These are phyloP conservation scores for Platalea minor DNA, from an alignment of 2,797 vertebrate genomes.

Conservation along the genomic window DNA sequence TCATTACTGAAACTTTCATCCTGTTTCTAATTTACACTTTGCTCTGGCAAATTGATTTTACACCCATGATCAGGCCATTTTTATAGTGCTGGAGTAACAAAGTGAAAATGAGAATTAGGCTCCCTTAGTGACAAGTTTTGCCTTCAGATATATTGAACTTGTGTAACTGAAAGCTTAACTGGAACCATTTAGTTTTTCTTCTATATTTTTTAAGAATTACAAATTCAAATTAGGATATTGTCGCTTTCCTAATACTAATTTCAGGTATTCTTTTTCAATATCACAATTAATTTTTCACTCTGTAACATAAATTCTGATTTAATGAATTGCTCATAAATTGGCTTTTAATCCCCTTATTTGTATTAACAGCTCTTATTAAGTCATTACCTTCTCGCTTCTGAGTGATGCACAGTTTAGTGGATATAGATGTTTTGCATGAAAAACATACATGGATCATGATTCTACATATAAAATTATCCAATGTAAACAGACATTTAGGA, in stretches of 20 bases:
- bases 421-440: background rate
- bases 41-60: conserved; percentile 16
- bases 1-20: background rate
- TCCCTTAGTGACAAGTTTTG: background rate
- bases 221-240: background rate
- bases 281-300: background rate
- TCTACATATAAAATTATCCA: background rate
- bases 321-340: conserved; percentile 35
- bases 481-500: background rate
- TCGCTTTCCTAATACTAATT: background rate
- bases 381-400: background rate
- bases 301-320: background rate
- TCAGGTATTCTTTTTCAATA: background rate
- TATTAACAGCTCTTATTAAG: conserved; percentile 35
- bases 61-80: background rate
- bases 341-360: conserved; percentile 34
- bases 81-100: background rate
- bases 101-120: background rate
- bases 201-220: background rate
- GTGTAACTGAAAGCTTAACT: background rate
- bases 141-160: background rate
- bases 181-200: background rate
- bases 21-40: conserved; percentile 1
- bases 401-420: background rate
- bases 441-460: background rate